Conservation (phyloP, 2,888 invertebrate species). For the Atethmia centrago region DNA sequence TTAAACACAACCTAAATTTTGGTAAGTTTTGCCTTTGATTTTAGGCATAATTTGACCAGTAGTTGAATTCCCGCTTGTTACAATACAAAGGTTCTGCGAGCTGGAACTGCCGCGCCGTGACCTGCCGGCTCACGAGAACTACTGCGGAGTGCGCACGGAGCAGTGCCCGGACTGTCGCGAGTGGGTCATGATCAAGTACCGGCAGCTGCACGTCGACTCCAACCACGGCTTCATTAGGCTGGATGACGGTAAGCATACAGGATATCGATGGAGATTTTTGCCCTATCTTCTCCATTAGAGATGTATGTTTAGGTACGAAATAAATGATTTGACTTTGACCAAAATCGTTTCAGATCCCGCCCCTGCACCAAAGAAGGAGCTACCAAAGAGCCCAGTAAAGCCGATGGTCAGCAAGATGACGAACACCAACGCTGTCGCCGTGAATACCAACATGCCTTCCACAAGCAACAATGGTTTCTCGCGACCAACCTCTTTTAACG, state of each 20-base stretch:
- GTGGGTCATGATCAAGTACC: conserved; percentile 93
- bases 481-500: conserved; percentile 15
- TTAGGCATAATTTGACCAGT: neutral
- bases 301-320: neutral
- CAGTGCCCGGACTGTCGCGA: conserved; percentile 92
- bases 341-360: conserved; percentile 66
- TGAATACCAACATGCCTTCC: conserved; percentile 46
- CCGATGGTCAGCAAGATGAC: conserved; percentile 37
- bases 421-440: conserved; percentile 9
- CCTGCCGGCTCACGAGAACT: conserved; percentile 91
- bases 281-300: neutral
- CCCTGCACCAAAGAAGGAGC: conserved; percentile 72
- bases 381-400: conserved; percentile 51
- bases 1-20: neutral
- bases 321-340: neutral
- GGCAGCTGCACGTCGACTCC: conserved; percentile 91
- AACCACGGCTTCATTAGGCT: conserved; percentile 92
- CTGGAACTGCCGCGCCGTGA: conserved; percentile 91
- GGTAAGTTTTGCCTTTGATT: neutral
- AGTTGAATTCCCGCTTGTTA: neutral
- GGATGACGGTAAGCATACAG: conserved; percentile 87
- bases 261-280: no score
- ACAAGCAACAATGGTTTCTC: conserved; percentile 47
- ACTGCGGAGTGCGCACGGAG: conserved; percentile 93
- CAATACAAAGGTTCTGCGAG: conserved; percentile 88